phyloP scores from a whole-genome alignment of 2,113 vertebrate genomes.

The Gnathochromis pfefferi region DNA sequence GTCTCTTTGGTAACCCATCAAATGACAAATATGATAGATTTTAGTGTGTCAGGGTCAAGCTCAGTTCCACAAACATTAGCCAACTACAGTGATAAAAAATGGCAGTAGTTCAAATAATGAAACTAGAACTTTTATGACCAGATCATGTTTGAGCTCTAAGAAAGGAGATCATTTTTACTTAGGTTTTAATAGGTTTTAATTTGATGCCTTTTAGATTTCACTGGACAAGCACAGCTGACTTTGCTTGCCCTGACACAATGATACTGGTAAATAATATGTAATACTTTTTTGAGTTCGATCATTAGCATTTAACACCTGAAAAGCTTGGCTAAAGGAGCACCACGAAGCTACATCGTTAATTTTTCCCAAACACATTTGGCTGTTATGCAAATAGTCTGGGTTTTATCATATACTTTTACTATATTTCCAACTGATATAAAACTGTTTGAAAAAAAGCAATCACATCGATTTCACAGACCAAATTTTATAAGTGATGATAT shows the following conservation, averaged over 20 bases:
- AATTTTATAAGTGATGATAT: background rate
- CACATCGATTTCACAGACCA: background rate
- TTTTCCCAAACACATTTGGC: background rate
- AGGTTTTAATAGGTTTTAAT: background rate
- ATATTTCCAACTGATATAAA: background rate
- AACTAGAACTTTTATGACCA: background rate
- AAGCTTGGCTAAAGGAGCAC: background rate
- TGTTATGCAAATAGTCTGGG: background rate
- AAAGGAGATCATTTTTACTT: background rate
- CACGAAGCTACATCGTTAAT: background rate
- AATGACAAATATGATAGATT: background rate
- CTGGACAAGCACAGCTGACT: background rate
- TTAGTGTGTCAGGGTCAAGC: background rate
- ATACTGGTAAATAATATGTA: background rate
- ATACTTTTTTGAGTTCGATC: background rate
- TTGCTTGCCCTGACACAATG: background rate
- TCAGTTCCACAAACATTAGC: background rate
- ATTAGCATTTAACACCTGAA: background rate
- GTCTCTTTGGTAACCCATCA: background rate
- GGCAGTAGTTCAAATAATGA: background rate
- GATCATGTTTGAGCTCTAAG: background rate
- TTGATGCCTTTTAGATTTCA: background rate
- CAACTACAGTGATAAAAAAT: background rate
- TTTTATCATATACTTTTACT: background rate
- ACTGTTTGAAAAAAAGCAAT: background rate